A percentile compares a stretch with the other conserved stretches of the same genome.
phyloP scores from a whole-genome alignment of 23 tunicate genomes.

The Trididemnum miniatum region DNA sequence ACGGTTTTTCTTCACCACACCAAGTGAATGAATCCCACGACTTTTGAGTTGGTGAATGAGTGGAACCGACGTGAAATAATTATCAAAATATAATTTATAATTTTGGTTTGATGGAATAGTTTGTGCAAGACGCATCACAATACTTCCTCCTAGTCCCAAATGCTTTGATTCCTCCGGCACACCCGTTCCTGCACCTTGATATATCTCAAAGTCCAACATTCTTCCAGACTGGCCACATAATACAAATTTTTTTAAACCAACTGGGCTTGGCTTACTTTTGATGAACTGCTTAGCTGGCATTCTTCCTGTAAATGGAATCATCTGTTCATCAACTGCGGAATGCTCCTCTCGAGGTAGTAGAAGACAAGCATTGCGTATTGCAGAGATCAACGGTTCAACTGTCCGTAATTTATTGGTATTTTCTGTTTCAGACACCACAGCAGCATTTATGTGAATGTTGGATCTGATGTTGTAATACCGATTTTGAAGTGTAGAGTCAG shows the following conservation, averaged over 20 bases:
- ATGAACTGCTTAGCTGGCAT: constrained; percentile 6
- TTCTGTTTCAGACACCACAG: background rate
- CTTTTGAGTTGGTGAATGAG: background rate
- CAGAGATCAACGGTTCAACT: background rate
- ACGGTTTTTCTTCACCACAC: background rate
- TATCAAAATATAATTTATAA: constrained; percentile 17
- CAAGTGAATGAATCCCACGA: background rate
- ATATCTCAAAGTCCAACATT: constrained; percentile 16
- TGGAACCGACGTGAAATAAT: constrained; percentile 9
- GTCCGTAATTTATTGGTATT: background rate
- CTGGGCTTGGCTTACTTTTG: constrained; percentile 11
- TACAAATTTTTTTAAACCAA: constrained; percentile 9
- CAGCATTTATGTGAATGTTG: constrained; percentile 11
- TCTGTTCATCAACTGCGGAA: constrained; percentile 4
- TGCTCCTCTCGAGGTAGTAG: background rate
- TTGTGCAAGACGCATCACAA: background rate
- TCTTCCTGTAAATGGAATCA: constrained; percentile 23
- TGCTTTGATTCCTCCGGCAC: constrained; percentile 3
- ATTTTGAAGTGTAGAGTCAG: background rate
- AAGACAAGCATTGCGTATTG: constrained; percentile 8
- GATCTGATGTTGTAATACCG: background rate
- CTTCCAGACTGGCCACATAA: constrained; percentile 3
- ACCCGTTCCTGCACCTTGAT: constrained; percentile 31
- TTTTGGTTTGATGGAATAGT: background rate
- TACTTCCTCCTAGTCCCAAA: constrained; percentile 4